Percentiles rank a stretch among this genome's conserved stretches.
Evolutionary conservation across 2,888 invertebrate species (phyloP).

Genomic region (Calameuta idolon): DNA sequence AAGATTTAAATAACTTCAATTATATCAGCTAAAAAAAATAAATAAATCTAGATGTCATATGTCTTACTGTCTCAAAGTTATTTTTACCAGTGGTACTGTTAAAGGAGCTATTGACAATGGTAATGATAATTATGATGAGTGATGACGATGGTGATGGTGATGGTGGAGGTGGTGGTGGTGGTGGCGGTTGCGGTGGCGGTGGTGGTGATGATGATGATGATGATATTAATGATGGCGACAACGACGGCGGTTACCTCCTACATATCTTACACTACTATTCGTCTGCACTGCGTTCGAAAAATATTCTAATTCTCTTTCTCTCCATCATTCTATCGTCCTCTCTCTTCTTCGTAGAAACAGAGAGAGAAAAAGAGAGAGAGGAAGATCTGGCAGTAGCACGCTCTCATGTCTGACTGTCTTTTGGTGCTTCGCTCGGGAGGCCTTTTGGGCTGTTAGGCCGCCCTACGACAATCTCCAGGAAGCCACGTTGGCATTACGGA

Average conservation of each 20-base stretch:
- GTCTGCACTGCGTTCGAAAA: constrained; percentile 45
- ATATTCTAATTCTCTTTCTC: constrained; percentile 45
- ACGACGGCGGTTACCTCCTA: constrained; percentile 20
- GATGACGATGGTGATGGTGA: neutral
- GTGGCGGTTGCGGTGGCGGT: too few relatives aligned
- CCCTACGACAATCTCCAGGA: neutral
- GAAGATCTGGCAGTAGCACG: neutral
- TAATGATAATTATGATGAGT: neutral
- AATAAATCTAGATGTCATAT: neutral
- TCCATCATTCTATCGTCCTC: constrained; percentile 30
- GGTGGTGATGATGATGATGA: neutral
- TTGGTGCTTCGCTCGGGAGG: neutral
- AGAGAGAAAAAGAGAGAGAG: neutral
- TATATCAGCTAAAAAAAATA: neutral
- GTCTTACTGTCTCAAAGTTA: neutral
- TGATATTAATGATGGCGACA: neutral
- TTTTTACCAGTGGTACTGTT: neutral
- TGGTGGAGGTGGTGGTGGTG: neutral
- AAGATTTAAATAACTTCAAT: neutral
- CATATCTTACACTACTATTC: constrained; percentile 28
- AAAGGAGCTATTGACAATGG: neutral
- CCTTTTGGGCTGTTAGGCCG: neutral
- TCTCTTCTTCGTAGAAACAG: constrained; percentile 3
- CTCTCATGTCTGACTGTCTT: neutral
- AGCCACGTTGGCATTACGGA: neutral